Percentiles rank a stretch among this genome's conserved stretches.
Evolutionary conservation across 2,797 vertebrate genomes (phyloP).

Genomic region (Taenioides sp.): DNA sequence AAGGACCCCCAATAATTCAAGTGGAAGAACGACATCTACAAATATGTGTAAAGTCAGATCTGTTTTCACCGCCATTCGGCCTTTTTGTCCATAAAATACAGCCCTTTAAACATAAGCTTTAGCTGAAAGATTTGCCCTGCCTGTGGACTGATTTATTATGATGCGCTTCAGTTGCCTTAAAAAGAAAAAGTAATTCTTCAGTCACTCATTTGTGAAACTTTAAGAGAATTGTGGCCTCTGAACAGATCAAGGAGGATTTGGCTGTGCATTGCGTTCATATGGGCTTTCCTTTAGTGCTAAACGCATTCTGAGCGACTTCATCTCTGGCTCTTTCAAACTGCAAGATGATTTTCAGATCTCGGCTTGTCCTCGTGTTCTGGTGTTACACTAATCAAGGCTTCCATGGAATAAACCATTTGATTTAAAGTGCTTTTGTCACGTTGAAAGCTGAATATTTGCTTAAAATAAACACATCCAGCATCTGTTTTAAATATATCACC

Average conservation of each 20-base stretch:
- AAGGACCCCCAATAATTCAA: slow-evolving; percentile 46
- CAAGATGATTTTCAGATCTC: slow-evolving; percentile 17
- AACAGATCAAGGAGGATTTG: slow-evolving; percentile 37
- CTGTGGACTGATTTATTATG: slow-evolving; percentile 58
- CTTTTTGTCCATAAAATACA: slow-evolving; percentile 39
- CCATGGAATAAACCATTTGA: slow-evolving; percentile 5
- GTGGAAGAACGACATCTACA: slow-evolving; percentile 56
- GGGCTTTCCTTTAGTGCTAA: slow-evolving; percentile 21
- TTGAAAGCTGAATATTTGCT: slow-evolving; percentile 33
- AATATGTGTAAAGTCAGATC: slow-evolving; percentile 51
- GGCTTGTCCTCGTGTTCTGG: slow-evolving; percentile 26
- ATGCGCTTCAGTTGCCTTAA: slow-evolving; percentile 49
- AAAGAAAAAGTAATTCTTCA: slow-evolving; percentile 29
- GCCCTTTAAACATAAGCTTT: slow-evolving; percentile 37
- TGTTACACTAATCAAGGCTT: slow-evolving; percentile 12
- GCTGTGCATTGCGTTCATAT: slow-evolving; percentile 35
- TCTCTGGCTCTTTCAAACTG: slow-evolving; percentile 23
- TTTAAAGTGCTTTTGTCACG: slow-evolving; percentile 22
- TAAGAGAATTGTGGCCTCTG: slow-evolving; percentile 35
- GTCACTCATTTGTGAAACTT: slow-evolving; percentile 49
- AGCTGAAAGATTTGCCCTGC: slow-evolving; percentile 53
- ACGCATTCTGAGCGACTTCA: slow-evolving; percentile 26
- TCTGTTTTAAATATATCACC: slow-evolving; percentile 54
- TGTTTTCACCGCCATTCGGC: slow-evolving; percentile 35
- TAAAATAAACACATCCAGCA: slow-evolving; percentile 50